Evolutionary conservation across 2,113 vertebrate genomes (phyloP).

Genomic region (Suncus etruscus): DNA sequence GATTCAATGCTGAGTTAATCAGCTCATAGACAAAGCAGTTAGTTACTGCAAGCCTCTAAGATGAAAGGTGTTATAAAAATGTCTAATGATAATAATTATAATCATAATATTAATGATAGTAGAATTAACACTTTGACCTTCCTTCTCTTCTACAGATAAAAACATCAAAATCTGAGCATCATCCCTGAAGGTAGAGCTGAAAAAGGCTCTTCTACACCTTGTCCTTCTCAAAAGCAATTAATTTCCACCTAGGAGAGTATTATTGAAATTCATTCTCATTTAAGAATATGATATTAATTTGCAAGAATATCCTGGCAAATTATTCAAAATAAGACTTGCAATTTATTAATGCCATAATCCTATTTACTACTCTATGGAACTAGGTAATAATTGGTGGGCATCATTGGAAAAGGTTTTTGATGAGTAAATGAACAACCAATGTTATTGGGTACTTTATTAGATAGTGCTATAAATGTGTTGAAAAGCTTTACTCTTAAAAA

Average conservation of each 20-base stretch:
- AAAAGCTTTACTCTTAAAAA: slow-evolving; percentile 32
- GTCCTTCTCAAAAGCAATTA: slow-evolving; percentile 77
- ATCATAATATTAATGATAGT: slow-evolving; percentile 81
- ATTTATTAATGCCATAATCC: slow-evolving; percentile 53
- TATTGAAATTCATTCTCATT: slow-evolving; percentile 65
- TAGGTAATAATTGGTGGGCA: neutral
- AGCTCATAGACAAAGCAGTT: slow-evolving; percentile 74
- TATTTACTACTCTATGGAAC: slow-evolving; percentile 52
- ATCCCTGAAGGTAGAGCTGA: slow-evolving; percentile 65
- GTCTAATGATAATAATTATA: slow-evolving; percentile 81
- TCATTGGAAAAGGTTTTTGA: slow-evolving; percentile 40
- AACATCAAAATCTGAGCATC: slow-evolving; percentile 70
- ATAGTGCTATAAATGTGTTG: neutral
- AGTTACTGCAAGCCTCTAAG: slow-evolving; percentile 71
- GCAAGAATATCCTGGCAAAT: slow-evolving; percentile 51
- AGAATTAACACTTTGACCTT: slow-evolving; percentile 80
- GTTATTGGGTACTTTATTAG: neutral
- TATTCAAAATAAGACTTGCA: slow-evolving; percentile 70
- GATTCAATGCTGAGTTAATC: slow-evolving; percentile 75
- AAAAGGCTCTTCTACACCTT: slow-evolving; percentile 68
- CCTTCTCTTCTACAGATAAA: slow-evolving; percentile 71
- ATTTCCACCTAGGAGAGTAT: slow-evolving; percentile 65
- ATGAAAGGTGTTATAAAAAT: slow-evolving; percentile 78
- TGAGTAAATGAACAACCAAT: slow-evolving; percentile 52
- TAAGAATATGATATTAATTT: slow-evolving; percentile 69